Conservation (phyloP, 1,140 invertebrate species). For the Drosophila arizonae region DNA sequence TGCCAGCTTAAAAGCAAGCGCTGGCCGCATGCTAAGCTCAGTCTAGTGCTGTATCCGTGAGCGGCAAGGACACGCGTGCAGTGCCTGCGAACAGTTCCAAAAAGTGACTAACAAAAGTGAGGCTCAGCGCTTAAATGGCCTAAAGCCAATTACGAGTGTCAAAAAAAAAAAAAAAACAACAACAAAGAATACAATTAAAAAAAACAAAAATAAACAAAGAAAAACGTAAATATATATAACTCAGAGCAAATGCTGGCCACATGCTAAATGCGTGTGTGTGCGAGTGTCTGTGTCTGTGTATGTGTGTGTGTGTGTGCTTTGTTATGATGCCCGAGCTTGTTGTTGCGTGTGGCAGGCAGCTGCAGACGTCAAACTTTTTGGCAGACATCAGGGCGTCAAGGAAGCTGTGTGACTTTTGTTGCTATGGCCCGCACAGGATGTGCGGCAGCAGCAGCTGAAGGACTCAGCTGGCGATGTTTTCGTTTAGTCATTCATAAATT, state of each 20-base stretch:
- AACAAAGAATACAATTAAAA: not conserved
- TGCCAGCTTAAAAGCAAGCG: conserved; percentile 64
- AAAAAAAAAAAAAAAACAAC: not conserved
- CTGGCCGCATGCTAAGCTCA: conserved; percentile 65
- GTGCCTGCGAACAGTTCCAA: conserved; percentile 7
- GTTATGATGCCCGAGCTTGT: conserved; percentile 36
- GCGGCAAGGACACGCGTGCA: conserved; percentile 66
- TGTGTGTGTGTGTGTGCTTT: conserved; percentile 13
- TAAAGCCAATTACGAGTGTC: conserved; percentile 24
- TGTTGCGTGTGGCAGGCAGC: conserved; percentile 38
- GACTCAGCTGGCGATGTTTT: conserved; percentile 42
- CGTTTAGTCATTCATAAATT: conserved; percentile 52
- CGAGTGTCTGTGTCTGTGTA: conserved; percentile 17
- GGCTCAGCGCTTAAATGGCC: conserved; percentile 31
- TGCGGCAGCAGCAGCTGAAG: conserved; percentile 13
- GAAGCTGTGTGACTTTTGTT: conserved; percentile 49
- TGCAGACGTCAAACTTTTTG: conserved; percentile 65
- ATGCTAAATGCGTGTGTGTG: conserved; percentile 23
- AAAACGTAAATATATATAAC: conserved; percentile 49
- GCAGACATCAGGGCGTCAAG: conserved; percentile 70
- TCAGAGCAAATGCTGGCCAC: conserved; percentile 31
- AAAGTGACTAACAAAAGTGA: conserved; percentile 35
- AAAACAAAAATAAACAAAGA: conserved; percentile 1
- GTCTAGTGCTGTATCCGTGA: conserved; percentile 73
- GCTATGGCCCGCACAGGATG: conserved; percentile 24